These are phyloP conservation scores for Dryobotodes eremita DNA, from an alignment of 2,888 invertebrate genomes.

Conservation along the genomic window DNA sequence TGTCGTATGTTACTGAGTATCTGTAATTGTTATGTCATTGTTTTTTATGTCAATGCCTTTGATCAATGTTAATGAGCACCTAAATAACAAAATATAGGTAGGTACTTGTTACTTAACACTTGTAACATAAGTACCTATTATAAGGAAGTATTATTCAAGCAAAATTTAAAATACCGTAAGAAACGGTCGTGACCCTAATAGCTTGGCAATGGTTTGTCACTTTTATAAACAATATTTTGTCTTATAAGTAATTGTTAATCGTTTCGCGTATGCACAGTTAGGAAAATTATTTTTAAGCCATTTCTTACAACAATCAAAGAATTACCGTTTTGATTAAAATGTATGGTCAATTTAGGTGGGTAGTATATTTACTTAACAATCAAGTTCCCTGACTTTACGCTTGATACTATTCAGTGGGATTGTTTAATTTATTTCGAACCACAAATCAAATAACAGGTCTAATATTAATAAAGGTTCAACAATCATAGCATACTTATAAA, in stretches of 20 bases:
- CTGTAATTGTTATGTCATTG: constrained; percentile 11
- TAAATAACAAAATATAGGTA: not conserved
- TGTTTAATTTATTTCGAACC: not conserved
- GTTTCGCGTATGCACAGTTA: not conserved
- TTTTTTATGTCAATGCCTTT: constrained; percentile 23
- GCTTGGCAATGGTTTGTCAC: not conserved
- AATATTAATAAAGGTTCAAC: not conserved
- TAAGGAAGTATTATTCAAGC: not conserved
- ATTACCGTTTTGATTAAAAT: too few relatives aligned
- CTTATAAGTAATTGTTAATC: not conserved
- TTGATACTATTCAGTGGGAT: not conserved
- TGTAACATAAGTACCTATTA: not conserved
- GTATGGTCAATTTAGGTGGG: too few relatives aligned
- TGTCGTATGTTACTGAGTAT: not conserved
- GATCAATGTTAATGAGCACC: constrained; percentile 3
- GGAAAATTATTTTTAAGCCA: not conserved
- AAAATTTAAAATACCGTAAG: constrained; percentile 12
- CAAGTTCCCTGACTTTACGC: not conserved
- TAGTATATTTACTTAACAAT: too few relatives aligned
- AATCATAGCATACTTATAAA: not conserved
- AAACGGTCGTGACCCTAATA: constrained; percentile 23
- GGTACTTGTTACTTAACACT: not conserved
- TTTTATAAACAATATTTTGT: not conserved
- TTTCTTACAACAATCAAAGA: not conserved
- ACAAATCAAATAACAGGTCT: not conserved